phyloP scores from a whole-genome alignment of 2,797 vertebrate genomes.

The Atherinosoma microstoma region DNA sequence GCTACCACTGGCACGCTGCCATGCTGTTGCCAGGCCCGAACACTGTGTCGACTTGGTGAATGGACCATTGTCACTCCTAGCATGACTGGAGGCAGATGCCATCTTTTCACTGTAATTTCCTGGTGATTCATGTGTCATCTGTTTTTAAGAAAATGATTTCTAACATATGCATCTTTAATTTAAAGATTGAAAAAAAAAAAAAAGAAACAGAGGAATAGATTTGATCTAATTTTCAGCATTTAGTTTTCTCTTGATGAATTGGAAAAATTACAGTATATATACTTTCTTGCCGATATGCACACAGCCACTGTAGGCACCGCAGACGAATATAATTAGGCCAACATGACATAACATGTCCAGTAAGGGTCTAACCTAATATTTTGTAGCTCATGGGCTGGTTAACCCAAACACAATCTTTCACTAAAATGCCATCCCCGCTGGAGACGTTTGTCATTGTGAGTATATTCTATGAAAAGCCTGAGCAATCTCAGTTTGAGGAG shows the following conservation, averaged over 20 bases:
- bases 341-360: neutral
- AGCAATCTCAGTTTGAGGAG: conserved; percentile 9
- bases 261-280: conserved; percentile 2
- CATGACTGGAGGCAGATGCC: conserved; percentile 67
- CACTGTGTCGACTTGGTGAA: conserved; percentile 68
- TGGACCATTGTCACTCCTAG: conserved; percentile 73
- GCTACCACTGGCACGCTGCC: conserved; percentile 46
- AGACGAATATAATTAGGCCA: conserved; percentile 16
- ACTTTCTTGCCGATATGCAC: neutral
- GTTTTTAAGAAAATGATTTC: conserved; percentile 8
- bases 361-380: conserved; percentile 17
- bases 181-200: neutral
- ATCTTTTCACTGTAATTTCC: conserved; percentile 54
- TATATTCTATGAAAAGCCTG: conserved; percentile 26
- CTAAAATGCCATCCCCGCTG: conserved; percentile 11
- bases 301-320: neutral
- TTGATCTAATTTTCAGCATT: conserved; percentile 2
- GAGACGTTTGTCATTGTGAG: conserved; percentile 14
- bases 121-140: conserved; percentile 20
- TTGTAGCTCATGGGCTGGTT: conserved; percentile 9
- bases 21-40: conserved; percentile 40
- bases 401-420: conserved; percentile 30
- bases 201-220: conserved; percentile 1
- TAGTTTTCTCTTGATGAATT: conserved; percentile 18
- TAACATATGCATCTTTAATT: conserved; percentile 6